Percentiles rank a stretch among this genome's conserved stretches.
phyloP scores from a whole-genome alignment of 2,113 vertebrate species.

The Anarhynchus alexandrinus region DNA sequence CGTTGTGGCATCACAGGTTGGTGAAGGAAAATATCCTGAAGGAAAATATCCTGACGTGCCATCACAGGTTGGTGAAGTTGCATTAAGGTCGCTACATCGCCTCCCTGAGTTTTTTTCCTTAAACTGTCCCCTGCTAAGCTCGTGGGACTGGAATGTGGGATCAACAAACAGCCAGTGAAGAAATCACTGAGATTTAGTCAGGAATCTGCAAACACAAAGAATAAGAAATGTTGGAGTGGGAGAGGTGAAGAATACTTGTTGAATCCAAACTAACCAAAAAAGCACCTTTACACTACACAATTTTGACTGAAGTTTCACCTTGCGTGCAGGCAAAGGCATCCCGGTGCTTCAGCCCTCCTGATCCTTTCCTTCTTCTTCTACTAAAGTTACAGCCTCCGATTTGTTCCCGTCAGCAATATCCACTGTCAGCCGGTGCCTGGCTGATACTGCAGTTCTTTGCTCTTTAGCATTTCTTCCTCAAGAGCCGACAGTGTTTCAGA shows the following conservation, averaged over 20 bases:
- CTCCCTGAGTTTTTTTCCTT: slow-evolving; percentile 1
- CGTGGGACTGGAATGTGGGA: not conserved
- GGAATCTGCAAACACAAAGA: not conserved
- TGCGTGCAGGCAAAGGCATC: not conserved
- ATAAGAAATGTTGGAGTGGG: not conserved
- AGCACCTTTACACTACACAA: not conserved
- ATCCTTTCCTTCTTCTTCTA: not conserved
- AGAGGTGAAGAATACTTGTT: not conserved
- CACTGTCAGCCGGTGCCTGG: not conserved
- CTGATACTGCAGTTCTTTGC: not conserved
- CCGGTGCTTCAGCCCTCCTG: not conserved
- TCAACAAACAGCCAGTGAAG: slow-evolving; percentile 8
- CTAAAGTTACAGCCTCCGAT: not conserved
- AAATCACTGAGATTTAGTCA: not conserved
- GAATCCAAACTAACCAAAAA: not conserved
- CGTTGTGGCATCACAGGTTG: not conserved
- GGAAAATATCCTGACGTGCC: not conserved
- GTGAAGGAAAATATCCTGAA: not conserved
- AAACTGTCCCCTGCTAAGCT: not conserved
- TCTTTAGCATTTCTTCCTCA: slow-evolving; percentile 28
- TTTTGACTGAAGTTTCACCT: not conserved
- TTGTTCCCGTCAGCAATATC: not conserved
- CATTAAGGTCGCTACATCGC: not conserved
- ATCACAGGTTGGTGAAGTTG: not conserved
- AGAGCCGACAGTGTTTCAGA: not conserved